Conservation (phyloP, 2,113 vertebrate species). For the Hippocampus mohnikei region DNA sequence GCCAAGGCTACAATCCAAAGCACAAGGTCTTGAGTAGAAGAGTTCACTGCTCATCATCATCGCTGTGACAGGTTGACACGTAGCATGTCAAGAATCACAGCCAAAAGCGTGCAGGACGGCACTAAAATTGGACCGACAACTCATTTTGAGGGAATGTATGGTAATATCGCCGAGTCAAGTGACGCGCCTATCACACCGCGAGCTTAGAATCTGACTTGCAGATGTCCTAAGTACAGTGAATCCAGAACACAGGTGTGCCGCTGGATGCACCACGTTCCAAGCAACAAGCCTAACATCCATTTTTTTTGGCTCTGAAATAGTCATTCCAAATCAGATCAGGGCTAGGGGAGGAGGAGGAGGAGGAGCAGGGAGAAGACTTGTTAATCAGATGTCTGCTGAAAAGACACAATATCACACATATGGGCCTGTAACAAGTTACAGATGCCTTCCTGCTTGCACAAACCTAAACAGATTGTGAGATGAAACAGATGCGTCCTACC, state of each 20-base stretch:
- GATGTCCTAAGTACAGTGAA: constrained; percentile 20
- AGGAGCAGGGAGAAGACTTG: background rate
- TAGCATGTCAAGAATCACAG: constrained; percentile 26
- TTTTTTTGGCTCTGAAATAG: background rate
- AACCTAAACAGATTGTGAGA: constrained; percentile 9
- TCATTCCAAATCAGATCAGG: background rate
- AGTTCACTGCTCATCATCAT: constrained; percentile 21
- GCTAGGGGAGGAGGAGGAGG: background rate
- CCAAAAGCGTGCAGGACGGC: constrained; percentile 12
- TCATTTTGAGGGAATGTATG: constrained; percentile 18
- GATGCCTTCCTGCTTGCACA: background rate
- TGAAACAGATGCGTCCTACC: constrained; percentile 67
- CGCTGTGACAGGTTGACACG: constrained; percentile 36
- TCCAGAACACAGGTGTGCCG: constrained; percentile 41
- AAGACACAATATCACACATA: constrained; percentile 3
- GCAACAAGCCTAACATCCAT: constrained; percentile 48
- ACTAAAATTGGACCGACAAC: constrained; percentile 18
- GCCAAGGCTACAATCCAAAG: constrained; percentile 42
- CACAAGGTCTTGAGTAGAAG: constrained; percentile 30
- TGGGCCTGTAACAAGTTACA: background rate
- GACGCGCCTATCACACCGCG: constrained; percentile 9
- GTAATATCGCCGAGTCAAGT: constrained; percentile 25
- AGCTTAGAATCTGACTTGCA: constrained; percentile 23
- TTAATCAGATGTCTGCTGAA: background rate
- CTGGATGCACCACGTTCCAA: constrained; percentile 50